These are phyloP conservation scores for Camponotus floridanus DNA, from an alignment of 1,140 invertebrate genomes.

Conservation along the genomic window DNA sequence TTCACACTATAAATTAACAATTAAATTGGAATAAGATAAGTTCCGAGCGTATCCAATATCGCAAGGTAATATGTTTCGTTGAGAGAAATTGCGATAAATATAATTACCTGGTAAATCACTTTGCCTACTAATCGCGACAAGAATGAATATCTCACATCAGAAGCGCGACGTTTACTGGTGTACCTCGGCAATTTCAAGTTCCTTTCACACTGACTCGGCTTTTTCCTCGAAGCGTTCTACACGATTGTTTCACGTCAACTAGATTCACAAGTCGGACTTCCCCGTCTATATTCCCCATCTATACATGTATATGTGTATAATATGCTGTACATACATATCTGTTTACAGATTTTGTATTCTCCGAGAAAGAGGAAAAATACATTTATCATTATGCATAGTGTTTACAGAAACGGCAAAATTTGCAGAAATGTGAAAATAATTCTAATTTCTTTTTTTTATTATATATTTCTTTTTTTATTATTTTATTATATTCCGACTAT, in stretches of 20 bases:
- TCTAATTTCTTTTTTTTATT: neutral
- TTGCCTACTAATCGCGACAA: neutral
- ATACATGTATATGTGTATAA: too few relatives aligned
- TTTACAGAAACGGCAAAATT: neutral
- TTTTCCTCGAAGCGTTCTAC: neutral
- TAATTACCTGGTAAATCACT: slow-evolving; percentile 16
- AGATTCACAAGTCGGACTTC: neutral
- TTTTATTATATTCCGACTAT: too few relatives aligned
- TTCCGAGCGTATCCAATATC: neutral
- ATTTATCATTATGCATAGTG: neutral
- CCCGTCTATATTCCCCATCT: neutral
- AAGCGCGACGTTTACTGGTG: neutral
- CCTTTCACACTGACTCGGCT: slow-evolving; percentile 28
- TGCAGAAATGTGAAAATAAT: neutral
- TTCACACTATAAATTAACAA: neutral
- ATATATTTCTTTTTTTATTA: too few relatives aligned
- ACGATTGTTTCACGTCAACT: neutral
- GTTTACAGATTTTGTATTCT: neutral
- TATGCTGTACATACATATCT: neutral
- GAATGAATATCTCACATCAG: neutral
- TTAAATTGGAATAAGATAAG: neutral
- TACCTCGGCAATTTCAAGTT: slow-evolving; percentile 17
- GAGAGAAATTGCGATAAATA: slow-evolving; percentile 2
- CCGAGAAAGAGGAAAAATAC: neutral
- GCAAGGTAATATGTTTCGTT: neutral